Conservation (phyloP, 2,888 invertebrate species). For the Tigriopus californicus region DNA sequence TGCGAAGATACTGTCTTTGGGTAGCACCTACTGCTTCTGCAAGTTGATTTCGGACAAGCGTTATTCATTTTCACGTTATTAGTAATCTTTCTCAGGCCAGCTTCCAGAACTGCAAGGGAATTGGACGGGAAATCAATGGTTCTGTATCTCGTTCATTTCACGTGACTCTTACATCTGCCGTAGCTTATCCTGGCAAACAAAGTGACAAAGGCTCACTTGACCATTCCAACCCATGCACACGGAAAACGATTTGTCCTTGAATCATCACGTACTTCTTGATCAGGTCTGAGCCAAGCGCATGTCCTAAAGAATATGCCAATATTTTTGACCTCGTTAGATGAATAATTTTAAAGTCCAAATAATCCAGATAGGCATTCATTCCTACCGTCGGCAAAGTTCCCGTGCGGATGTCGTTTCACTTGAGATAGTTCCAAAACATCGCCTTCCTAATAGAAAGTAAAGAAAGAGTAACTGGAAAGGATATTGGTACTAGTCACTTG, state of each 20-base stretch:
- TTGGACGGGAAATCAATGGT: background rate
- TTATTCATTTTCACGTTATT: conserved; percentile 93
- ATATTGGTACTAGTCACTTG: background rate
- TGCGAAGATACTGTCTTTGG: too few species aligned
- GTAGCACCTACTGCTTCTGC: conserved; percentile 73
- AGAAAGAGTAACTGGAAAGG: too few species aligned
- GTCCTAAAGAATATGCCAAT: conserved; percentile 40
- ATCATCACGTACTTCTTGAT: conserved; percentile 48
- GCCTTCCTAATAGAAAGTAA: conserved; percentile 55
- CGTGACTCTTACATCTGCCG: conserved; percentile 61
- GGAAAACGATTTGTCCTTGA: conserved; percentile 85
- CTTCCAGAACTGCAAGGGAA: conserved; percentile 65
- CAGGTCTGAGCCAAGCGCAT: conserved; percentile 55
- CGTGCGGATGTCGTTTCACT: conserved; percentile 86
- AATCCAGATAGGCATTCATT: too few species aligned
- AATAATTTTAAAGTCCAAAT: too few species aligned
- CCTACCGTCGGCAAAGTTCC: conserved; percentile 78
- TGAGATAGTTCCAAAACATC: conserved; percentile 95
- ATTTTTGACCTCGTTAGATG: conserved; percentile 20
- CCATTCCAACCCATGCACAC: conserved; percentile 97
- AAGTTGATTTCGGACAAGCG: conserved; percentile 79
- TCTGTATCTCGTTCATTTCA: conserved; percentile 1
- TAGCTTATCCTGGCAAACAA: conserved; percentile 79
- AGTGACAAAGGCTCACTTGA: conserved; percentile 96
- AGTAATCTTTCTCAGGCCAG: conserved; percentile 64